These are phyloP conservation scores for Steinernema khuongi DNA, from an alignment of 1,140 invertebrate species.

Conservation along the genomic window DNA sequence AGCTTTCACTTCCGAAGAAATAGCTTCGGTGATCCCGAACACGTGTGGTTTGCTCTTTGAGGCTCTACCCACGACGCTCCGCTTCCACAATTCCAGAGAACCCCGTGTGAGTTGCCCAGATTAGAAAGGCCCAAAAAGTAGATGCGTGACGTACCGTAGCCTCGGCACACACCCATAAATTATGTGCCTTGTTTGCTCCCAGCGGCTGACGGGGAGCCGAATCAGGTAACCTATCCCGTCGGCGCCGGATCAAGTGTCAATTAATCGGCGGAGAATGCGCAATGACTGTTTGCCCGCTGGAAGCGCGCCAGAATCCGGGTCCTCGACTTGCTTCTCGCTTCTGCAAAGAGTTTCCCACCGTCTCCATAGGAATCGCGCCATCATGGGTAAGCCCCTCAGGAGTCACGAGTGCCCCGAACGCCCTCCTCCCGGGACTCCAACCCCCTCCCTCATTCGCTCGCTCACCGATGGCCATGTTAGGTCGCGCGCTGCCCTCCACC, in stretches of 20 bases:
- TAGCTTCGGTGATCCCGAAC: too few relatives aligned
- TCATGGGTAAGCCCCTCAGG: neutral
- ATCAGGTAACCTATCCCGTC: slow-evolving; percentile 16
- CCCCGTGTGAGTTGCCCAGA: too few relatives aligned
- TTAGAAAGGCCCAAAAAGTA: too few relatives aligned
- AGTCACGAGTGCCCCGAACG: neutral
- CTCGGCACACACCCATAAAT: too few relatives aligned
- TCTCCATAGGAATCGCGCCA: neutral
- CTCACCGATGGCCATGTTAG: slow-evolving; percentile 49
- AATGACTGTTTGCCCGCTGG: neutral
- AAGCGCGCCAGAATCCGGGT: neutral
- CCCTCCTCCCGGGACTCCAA: neutral
- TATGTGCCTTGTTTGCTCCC: too few relatives aligned
- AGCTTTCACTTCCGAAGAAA: too few relatives aligned
- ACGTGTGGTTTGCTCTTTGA: too few relatives aligned
- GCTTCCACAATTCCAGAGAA: too few relatives aligned
- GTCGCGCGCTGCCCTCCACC: slow-evolving; percentile 67
- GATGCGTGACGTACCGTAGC: too few relatives aligned
- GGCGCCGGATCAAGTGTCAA: slow-evolving; percentile 2
- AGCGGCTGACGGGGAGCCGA: too few relatives aligned
- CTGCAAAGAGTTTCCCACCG: slow-evolving; percentile 11
- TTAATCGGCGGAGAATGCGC: neutral
- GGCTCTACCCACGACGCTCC: too few relatives aligned
- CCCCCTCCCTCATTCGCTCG: neutral
- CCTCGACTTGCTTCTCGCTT: neutral